Evolutionary conservation across 2,797 vertebrate species (phyloP).

Genomic region (Leptatherina wallacei): DNA sequence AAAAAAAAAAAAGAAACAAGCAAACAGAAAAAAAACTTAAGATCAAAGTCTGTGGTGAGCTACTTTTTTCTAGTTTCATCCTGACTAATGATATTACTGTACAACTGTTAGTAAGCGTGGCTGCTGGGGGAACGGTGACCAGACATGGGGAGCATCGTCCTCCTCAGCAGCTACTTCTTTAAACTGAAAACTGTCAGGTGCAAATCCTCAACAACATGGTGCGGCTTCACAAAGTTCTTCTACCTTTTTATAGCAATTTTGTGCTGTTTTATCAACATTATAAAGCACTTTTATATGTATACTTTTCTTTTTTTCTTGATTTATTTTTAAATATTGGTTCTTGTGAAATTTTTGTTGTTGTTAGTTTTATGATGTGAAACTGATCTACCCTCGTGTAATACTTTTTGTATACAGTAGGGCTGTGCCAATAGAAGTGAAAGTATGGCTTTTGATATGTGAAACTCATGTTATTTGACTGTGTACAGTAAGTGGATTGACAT

Average conservation of each 20-base stretch:
- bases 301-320: constrained; percentile 75
- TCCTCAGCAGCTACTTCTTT: constrained; percentile 66
- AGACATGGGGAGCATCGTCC: constrained; percentile 50
- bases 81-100: constrained; percentile 85
- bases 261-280: constrained; percentile 87
- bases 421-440: constrained; percentile 86
- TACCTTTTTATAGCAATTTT: constrained; percentile 88
- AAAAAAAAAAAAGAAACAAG: constrained; percentile 40
- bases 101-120: constrained; percentile 80
- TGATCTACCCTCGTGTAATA: constrained; percentile 83
- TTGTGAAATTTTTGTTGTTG: constrained; percentile 75
- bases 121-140: constrained; percentile 50
- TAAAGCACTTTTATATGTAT: constrained; percentile 87
- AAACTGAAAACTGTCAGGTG: constrained; percentile 84
- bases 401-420: constrained; percentile 87
- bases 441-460: constrained; percentile 80
- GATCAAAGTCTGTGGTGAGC: constrained; percentile 85
- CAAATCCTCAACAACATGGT: constrained; percentile 84
- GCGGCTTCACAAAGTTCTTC: constrained; percentile 87
- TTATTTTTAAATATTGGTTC: constrained; percentile 62
- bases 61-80: constrained; percentile 81
- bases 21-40: constrained; percentile 54
- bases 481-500: constrained; percentile 74
- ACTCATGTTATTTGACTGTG: constrained; percentile 74
- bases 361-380: constrained; percentile 84